phyloP scores from a whole-genome alignment of 2,113 vertebrate genomes.

The Origma solitaria region DNA sequence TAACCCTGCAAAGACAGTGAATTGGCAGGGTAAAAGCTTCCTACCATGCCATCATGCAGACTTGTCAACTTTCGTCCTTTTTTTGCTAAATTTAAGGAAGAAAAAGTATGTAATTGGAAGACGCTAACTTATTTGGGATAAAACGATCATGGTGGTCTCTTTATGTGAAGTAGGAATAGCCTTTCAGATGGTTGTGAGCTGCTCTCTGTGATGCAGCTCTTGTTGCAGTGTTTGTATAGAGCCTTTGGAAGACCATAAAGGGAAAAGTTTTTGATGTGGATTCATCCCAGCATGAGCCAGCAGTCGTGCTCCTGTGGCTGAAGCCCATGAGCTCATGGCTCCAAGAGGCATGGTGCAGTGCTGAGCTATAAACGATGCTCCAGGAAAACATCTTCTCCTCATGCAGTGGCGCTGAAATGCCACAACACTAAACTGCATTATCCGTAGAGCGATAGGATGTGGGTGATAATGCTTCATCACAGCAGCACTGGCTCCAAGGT shows the following conservation, averaged over 20 bases:
- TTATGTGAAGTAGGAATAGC: not conserved
- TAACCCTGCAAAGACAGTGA: not conserved
- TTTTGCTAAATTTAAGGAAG: not conserved
- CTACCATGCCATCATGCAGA: not conserved
- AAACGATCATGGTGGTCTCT: not conserved
- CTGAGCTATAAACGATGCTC: not conserved
- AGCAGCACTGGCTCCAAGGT: not conserved
- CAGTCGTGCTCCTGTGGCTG: not conserved
- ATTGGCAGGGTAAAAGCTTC: not conserved
- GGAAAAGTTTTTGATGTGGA: not conserved
- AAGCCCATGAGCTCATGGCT: not conserved
- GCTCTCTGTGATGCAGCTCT: not conserved
- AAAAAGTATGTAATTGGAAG: not conserved
- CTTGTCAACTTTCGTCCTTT: not conserved
- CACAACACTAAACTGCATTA: not conserved
- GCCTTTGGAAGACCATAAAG: not conserved
- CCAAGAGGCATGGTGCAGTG: fast-evolving
- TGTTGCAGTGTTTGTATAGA: not conserved
- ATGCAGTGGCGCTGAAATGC: not conserved
- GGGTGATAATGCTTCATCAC: not conserved
- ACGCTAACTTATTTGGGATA: not conserved
- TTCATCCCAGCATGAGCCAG: not conserved
- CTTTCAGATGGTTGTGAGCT: not conserved
- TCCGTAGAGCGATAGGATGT: not conserved
- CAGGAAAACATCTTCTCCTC: not conserved